Conservation (phyloP, 2,113 vertebrate genomes). For the Sphyrna mokarran region DNA sequence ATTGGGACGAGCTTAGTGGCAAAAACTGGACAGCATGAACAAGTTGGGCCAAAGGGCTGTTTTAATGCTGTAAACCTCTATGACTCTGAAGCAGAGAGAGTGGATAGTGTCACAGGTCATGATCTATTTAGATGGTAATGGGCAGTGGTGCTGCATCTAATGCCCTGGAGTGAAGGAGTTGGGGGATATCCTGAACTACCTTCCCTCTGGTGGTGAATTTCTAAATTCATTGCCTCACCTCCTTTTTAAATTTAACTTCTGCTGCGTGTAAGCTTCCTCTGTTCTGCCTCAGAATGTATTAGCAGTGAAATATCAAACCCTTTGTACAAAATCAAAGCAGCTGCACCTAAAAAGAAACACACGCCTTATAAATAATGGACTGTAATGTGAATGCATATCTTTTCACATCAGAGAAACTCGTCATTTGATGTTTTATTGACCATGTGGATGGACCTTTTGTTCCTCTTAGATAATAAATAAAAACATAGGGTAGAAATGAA, state of each 20-base stretch:
- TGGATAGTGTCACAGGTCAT: neutral
- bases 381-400: neutral
- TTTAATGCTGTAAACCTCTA: no score
- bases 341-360: neutral
- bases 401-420: neutral
- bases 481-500: neutral
- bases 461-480: neutral
- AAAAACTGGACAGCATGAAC: no score
- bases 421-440: conserved; percentile 6
- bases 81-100: neutral
- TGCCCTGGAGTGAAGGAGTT: neutral
- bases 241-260: neutral
- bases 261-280: neutral
- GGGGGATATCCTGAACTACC: neutral
- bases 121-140: neutral
- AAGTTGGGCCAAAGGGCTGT: no score
- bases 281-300: neutral
- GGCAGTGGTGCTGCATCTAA: neutral
- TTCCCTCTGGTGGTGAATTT: neutral
- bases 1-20: no score
- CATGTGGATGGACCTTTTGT: neutral
- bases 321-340: conserved; percentile 17
- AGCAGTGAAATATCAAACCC: neutral
- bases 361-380: neutral
- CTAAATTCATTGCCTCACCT: neutral